Evolutionary conservation across 2,113 vertebrate genomes (phyloP).

Genomic region (Corynorhinus townsendii): DNA sequence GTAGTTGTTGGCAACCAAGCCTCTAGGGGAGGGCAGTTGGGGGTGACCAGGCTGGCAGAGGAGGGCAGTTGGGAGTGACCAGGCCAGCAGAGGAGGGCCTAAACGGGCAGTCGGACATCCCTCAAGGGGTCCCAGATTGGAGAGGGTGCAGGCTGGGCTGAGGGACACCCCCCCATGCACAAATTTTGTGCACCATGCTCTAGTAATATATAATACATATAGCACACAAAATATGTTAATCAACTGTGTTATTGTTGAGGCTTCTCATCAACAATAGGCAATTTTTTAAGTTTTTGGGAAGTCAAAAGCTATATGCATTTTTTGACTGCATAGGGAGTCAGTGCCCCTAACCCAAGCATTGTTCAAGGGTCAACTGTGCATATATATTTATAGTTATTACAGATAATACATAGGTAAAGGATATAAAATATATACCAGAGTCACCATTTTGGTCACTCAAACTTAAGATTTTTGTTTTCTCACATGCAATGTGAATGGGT

Average conservation of each 20-base stretch:
- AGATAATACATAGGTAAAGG: not conserved
- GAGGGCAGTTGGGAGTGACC: too few species aligned
- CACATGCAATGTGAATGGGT: not conserved
- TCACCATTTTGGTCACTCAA: not conserved
- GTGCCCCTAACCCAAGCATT: not conserved
- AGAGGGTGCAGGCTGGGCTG: too few species aligned
- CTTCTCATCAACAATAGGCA: not conserved
- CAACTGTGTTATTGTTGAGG: not conserved
- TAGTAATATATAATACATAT: not conserved
- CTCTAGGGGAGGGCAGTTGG: too few species aligned
- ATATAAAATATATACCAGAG: not conserved
- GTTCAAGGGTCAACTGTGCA: not conserved
- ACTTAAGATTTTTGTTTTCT: not conserved
- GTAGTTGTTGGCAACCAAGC: too few species aligned
- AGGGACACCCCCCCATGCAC: too few species aligned
- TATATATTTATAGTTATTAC: not conserved
- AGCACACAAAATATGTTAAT: not conserved
- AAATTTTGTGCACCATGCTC: too few species aligned
- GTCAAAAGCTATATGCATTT: not conserved
- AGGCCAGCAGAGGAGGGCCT: too few species aligned
- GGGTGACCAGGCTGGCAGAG: too few species aligned
- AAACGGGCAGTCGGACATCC: too few species aligned
- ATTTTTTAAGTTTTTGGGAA: not conserved
- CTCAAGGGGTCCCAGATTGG: too few species aligned
- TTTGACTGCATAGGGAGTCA: not conserved